Conservation (phyloP, 2,888 invertebrate species). For the Campopleginae sp. region DNA sequence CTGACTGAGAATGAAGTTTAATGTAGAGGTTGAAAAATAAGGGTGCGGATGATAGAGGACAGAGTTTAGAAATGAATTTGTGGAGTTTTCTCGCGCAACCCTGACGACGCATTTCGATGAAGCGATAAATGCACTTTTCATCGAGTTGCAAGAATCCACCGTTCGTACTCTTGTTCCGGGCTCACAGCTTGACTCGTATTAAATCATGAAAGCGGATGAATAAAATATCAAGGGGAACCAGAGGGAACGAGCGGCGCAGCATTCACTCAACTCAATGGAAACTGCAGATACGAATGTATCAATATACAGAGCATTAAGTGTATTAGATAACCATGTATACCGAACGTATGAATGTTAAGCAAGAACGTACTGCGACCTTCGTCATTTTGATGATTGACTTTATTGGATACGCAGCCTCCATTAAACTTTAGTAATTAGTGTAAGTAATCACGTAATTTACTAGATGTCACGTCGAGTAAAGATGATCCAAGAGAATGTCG, state of each 20-base stretch:
- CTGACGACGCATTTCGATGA: constrained; percentile 66
- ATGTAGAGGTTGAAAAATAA: neutral
- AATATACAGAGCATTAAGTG: constrained; percentile 49
- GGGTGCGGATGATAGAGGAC: constrained; percentile 20
- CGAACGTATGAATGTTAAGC: constrained; percentile 40
- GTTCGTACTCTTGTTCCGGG: constrained; percentile 51
- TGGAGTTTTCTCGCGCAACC: constrained; percentile 67
- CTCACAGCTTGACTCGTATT: neutral
- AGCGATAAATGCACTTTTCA: constrained; percentile 80
- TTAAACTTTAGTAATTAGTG: constrained; percentile 44
- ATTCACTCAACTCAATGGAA: constrained; percentile 82
- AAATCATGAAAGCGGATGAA: neutral
- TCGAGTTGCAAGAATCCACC: constrained; percentile 80
- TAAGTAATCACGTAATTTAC: constrained; percentile 53
- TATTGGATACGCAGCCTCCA: constrained; percentile 4
- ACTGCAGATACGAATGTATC: constrained; percentile 73
- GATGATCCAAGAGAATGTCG: constrained; percentile 69
- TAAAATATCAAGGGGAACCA: constrained; percentile 27
- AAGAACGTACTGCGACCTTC: constrained; percentile 9
- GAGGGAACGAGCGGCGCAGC: constrained; percentile 51
- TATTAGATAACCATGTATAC: constrained; percentile 55
- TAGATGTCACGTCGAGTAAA: constrained; percentile 66
- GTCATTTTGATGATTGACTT: neutral
- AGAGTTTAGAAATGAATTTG: neutral
- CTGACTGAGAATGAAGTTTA: constrained; percentile 4